Percentiles rank a stretch among this genome's conserved stretches.
Conservation (phyloP, 2,888 invertebrate species). For the Odontocerum albicorne region DNA sequence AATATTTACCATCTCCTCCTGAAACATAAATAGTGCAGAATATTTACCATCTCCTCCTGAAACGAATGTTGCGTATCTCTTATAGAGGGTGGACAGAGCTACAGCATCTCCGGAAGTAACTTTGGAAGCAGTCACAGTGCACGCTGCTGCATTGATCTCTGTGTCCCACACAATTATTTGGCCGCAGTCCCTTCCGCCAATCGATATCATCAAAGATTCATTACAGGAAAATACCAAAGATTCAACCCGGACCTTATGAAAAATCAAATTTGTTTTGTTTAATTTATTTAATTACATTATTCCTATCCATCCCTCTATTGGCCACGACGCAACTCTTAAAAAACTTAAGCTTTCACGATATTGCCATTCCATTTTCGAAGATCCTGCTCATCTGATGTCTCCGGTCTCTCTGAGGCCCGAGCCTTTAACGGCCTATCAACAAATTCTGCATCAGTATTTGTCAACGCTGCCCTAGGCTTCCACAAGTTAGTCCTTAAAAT, state of each 20-base stretch:
- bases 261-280: too few relatives aligned
- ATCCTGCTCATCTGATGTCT: too few relatives aligned
- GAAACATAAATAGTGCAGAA: neutral
- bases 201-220: conserved; percentile 78
- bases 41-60: conserved; percentile 69
- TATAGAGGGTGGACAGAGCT: conserved; percentile 56
- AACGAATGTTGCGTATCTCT: conserved; percentile 67
- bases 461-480: too few relatives aligned
- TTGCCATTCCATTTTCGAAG: too few relatives aligned
- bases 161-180: conserved; percentile 86
- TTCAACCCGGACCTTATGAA: conserved; percentile 71
- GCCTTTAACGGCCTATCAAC: too few relatives aligned
- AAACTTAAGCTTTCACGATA: too few relatives aligned
- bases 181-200: conserved; percentile 90
- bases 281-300: too few relatives aligned
- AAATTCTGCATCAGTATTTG: too few relatives aligned
- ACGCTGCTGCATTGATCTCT: conserved; percentile 61
- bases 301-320: too few relatives aligned
- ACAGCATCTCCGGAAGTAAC: conserved; percentile 73
- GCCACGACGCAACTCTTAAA: too few relatives aligned
- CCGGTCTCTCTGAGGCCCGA: too few relatives aligned
- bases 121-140: conserved; percentile 60
- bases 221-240: conserved; percentile 80
- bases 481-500: too few relatives aligned
- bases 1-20: neutral